Base-by-base conservation (phyloP, 2,797 vertebrate genomes). In the Lagodon rhomboides region DNA sequence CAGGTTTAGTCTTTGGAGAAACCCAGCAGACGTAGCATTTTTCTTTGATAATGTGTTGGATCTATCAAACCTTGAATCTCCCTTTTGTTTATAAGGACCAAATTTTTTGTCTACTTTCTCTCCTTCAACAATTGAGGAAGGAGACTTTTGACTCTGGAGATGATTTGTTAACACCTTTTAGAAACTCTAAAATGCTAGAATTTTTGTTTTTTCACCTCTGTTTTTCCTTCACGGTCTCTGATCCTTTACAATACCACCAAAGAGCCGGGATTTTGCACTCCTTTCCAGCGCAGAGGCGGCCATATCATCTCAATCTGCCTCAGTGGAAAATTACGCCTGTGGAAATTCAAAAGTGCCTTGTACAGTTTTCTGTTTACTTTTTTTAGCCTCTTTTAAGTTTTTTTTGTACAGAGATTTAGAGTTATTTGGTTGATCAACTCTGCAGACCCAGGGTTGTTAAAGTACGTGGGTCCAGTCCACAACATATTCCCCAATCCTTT, bases 21-120 rank as follows among this genome's bases (percentile, higher is more conserved):
- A 87, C 93, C 93, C 94, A 91, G 95, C 91, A 94, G 93, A 91
- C 5, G 93, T 95, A 95, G 95, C 94, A 44, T 44, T 44, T 44
- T 44, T 38, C 38, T 44, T 44, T 15, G 13, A 38, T 38, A 38
- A 38, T 38, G 66, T 90, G 68, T 62, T 53, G 73, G 81, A 86
- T 74, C 64, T 73, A 44, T 83, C 17, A 53, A 4, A 25, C 60
- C 25, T 63, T 60, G 12, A 56, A 27, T 49, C 23, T 72, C 30
- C 12, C 77, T 59, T 80, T 68, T 50, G 1, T 44, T 72, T 70
- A n/a, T 27, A 16, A 59, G 61, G 71, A 83, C 20, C 10, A 38
- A 8, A 46, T 62, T 74, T 61, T 77, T 18, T 9, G 41, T 34
- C 25, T 43, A 18, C 27, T 23, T 34, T 15, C 22, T 73, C 15